Conservation (phyloP, 64 coral and sea anemone genomes). For the Hydrozoanthus tunicans region DNA sequence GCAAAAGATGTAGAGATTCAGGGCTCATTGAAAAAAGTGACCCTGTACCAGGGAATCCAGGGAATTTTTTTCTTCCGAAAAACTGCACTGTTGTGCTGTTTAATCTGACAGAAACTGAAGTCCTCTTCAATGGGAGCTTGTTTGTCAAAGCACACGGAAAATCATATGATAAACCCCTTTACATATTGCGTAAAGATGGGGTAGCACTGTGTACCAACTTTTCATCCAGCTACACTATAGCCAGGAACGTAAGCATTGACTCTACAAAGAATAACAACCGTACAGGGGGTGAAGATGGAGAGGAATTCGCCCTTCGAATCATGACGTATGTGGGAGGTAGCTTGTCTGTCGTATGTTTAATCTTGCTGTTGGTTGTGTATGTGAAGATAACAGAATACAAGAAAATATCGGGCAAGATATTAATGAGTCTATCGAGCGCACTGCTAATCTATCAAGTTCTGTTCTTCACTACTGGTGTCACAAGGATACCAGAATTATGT, state of each 20-base stretch:
- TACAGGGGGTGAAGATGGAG: not conserved
- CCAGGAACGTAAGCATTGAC: not conserved
- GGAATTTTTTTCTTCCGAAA: not conserved
- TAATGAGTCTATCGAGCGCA: slow-evolving; percentile 55
- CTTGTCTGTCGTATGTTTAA: slow-evolving; percentile 41
- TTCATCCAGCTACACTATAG: slow-evolving; percentile 14
- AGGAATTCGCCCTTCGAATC: slow-evolving; percentile 38
- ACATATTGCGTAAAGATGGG: not conserved
- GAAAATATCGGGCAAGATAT: slow-evolving; percentile 67
- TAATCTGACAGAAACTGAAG: slow-evolving; percentile 3
- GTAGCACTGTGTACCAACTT: slow-evolving; percentile 11
- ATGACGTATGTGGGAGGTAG: slow-evolving; percentile 55
- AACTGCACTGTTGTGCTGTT: not conserved
- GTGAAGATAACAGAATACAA: slow-evolving; percentile 22
- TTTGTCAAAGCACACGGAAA: slow-evolving; percentile 6
- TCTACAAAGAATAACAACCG: not conserved
- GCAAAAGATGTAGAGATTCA: slow-evolving; percentile 19
- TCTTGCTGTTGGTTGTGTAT: slow-evolving; percentile 49
- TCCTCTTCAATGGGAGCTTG: slow-evolving; percentile 9
- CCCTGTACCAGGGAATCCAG: not conserved
- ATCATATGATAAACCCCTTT: not conserved
- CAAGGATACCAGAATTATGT: slow-evolving; percentile 28
- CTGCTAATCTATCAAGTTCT: slow-evolving; percentile 66
- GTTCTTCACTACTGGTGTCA: slow-evolving; percentile 30
- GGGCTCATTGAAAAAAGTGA: not conserved